These are phyloP conservation scores for Globia sparganii DNA, from an alignment of 2,888 invertebrate species.

Conservation along the genomic window DNA sequence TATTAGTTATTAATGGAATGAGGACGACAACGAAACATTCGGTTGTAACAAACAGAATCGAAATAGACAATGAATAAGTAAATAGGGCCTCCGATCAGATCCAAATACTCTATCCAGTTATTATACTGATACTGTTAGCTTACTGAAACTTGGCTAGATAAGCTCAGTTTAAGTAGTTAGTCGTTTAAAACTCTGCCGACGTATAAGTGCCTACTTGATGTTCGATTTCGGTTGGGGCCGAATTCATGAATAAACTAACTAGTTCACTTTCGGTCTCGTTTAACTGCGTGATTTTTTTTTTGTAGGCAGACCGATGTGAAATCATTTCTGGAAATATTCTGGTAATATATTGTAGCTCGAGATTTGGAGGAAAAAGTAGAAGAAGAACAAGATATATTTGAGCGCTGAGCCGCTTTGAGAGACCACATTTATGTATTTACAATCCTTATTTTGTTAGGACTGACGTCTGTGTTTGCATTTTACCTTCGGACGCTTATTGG, in stretches of 20 bases:
- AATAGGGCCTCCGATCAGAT: slow-evolving; percentile 45
- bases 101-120: slow-evolving; percentile 60
- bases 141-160: slow-evolving; percentile 61
- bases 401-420: slow-evolving; percentile 33
- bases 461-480: slow-evolving; percentile 67
- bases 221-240: slow-evolving; percentile 73
- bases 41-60: slow-evolving; percentile 31
- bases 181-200: slow-evolving; percentile 60
- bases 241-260: slow-evolving; percentile 72
- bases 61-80: slow-evolving; percentile 54
- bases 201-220: slow-evolving; percentile 63
- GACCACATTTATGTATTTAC: slow-evolving; percentile 66
- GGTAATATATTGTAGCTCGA: slow-evolving; percentile 14
- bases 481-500: slow-evolving; percentile 64
- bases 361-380: slow-evolving; percentile 19
- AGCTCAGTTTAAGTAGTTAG: slow-evolving; percentile 59
- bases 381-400: slow-evolving; percentile 42
- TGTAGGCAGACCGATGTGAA: slow-evolving; percentile 25
- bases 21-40: slow-evolving; percentile 25
- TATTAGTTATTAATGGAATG: slow-evolving; percentile 51
- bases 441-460: slow-evolving; percentile 73
- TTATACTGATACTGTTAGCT: slow-evolving; percentile 55
- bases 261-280: slow-evolving; percentile 72
- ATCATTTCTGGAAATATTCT: slow-evolving; percentile 42
- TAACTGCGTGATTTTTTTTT: slow-evolving; percentile 54